Evolutionary conservation across 2,888 invertebrate species (phyloP).

Genomic region (Lomographa bimaculata): DNA sequence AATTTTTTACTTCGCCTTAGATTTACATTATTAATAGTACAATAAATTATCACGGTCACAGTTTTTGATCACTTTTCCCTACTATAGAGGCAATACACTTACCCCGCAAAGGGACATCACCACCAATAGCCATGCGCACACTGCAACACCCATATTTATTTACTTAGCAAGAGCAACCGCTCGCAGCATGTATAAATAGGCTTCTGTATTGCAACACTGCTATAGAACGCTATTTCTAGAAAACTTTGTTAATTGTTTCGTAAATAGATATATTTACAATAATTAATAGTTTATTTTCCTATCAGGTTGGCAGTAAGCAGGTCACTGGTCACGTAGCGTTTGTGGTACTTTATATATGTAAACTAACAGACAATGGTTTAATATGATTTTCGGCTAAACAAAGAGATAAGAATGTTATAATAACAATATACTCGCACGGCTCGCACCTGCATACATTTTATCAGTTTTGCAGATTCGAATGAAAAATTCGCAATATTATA

Average conservation of each 20-base stretch:
- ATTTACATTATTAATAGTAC: too few species aligned
- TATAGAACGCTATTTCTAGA: conserved; percentile 25
- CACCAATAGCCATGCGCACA: conserved; percentile 29
- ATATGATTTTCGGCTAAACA: conserved; percentile 18
- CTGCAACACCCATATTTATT: conserved; percentile 29
- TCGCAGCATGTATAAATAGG: conserved; percentile 38
- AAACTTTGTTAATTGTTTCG: conserved; percentile 36
- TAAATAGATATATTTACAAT: conserved; percentile 32
- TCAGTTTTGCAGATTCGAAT: too few species aligned
- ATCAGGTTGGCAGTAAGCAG: conserved; percentile 26
- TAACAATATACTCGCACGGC: too few species aligned
- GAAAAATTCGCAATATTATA: too few species aligned
- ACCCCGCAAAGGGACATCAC: conserved; percentile 41
- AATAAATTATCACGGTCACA: too few species aligned
- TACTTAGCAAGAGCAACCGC: conserved; percentile 16
- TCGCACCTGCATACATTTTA: conserved; percentile 1
- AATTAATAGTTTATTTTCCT: conserved; percentile 19
- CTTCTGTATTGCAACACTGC: conserved; percentile 40
- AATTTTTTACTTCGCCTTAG: too few species aligned
- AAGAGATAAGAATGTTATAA: too few species aligned
- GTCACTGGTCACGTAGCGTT: conserved; percentile 40
- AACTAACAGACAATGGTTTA: background rate
- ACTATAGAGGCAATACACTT: too few species aligned
- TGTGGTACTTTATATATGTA: background rate
- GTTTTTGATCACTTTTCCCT: too few species aligned